Base-by-base conservation (phyloP, 2,113 vertebrate genomes). In the Cranoglanis bouderius region DNA sequence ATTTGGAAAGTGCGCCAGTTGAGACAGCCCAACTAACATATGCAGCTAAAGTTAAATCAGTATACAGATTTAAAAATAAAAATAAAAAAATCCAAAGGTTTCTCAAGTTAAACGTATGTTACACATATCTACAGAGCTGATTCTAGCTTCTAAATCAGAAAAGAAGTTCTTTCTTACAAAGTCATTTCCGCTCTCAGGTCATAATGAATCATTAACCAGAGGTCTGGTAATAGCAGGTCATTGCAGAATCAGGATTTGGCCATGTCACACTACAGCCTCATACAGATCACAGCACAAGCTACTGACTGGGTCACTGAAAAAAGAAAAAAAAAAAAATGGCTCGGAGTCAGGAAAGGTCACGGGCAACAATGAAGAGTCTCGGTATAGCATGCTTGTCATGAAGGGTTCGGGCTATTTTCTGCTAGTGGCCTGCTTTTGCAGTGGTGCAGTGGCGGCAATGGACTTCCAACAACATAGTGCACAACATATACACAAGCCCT, bases 161-260 rank as follows among this genome's bases (percentile, higher is more conserved):
- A 26, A 63, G 59, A 49, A 59, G 18, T 13, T 35, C 18, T 87
- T 75, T 55, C 87, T 63, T 84, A 26, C n/a, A 80, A 81, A 85
- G 35, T 85, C 38, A 87, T 51, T 75, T 78, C 35, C 35, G 3
- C 29, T 65, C 74, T 89, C 49, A n/a, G 29, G 57, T 43, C 63
- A 85, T 21, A 82, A 87, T 89, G 19, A 92, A 90, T 91, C 90
- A 89, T 90, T 92, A 92, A 77, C 88, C 85, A 89, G 87, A 24
- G 75, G 59, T 63, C 46, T 63, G 84, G 72, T 82, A 40, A 29
- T 43, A 77, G 49, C 29, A 85, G 35, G 55, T 80, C 74, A 51
- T 16, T 14, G 67, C 0, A n/a, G 40, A 51, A 38, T 55, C 43
- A 3, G 9, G 10, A 49, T 10, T 51, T 16, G 19, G 18, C 24